These are phyloP conservation scores for Orientallactaga bullata DNA, from an alignment of 2,113 vertebrate genomes.

Conservation along the genomic window DNA sequence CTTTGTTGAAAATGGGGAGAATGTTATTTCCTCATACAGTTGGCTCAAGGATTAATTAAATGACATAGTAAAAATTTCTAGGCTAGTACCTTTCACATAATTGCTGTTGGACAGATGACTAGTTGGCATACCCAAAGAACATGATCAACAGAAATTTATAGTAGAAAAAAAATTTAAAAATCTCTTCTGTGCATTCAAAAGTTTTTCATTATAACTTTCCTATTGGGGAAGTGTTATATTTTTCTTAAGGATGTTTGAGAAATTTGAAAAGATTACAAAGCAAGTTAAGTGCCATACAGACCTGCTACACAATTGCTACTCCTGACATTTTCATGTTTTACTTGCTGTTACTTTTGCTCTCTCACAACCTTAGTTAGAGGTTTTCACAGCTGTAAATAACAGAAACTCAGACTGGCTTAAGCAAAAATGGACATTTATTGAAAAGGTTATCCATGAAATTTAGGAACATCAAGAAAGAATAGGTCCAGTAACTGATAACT, in stretches of 20 bases:
- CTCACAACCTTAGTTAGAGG: background rate
- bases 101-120: background rate
- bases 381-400: background rate
- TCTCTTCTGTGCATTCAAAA: background rate
- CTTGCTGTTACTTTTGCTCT: background rate
- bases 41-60: background rate
- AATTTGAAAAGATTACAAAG: background rate
- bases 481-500: background rate
- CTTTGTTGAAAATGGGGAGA: background rate
- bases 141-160: background rate
- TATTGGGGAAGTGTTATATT: conserved; percentile 6
- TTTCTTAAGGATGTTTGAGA: conserved; percentile 33
- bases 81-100: background rate
- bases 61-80: background rate
- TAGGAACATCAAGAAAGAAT: background rate
- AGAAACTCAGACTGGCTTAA: conserved; percentile 41
- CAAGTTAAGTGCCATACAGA: background rate
- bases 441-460: background rate
- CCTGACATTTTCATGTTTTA: background rate
- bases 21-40: background rate
- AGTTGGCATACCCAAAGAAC: background rate
- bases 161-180: background rate
- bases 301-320: background rate
- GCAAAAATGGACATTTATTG: conserved; percentile 32
- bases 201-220: background rate